Conservation (phyloP, 2,888 invertebrate genomes). For the Tromatobia lineatoria region DNA sequence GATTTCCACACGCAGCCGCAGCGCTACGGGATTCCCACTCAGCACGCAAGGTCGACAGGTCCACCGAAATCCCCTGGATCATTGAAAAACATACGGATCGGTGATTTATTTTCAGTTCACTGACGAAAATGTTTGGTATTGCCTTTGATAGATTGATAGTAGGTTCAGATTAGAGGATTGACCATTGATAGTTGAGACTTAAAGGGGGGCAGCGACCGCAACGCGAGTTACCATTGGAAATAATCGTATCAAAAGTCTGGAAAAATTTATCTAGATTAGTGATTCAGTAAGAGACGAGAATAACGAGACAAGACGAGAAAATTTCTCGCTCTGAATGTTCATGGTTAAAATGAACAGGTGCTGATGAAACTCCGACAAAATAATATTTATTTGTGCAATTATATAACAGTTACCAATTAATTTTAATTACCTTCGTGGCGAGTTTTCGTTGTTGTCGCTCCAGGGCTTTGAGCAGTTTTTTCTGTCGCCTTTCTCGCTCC, state of each 20-base stretch:
- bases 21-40: slow-evolving; percentile 91
- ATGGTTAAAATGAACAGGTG: too few species aligned
- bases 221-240: too few species aligned
- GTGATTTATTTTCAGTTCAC: not conserved
- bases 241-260: too few species aligned
- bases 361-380: too few species aligned
- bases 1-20: slow-evolving; percentile 86
- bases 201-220: too few species aligned
- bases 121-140: not conserved
- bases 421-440: slow-evolving; percentile 89
- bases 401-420: not conserved
- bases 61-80: slow-evolving; percentile 92
- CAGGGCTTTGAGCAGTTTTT: slow-evolving; percentile 96
- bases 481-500: slow-evolving; percentile 95
- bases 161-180: too few species aligned
- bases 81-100: slow-evolving; percentile 3
- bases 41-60: slow-evolving; percentile 93
- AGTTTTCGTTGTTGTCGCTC: slow-evolving; percentile 97
- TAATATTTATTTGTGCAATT: not conserved
- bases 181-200: too few species aligned
- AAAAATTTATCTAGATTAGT: too few species aligned
- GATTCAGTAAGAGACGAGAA: too few species aligned
- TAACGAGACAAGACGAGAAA: too few species aligned
- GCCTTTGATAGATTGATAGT: too few species aligned
- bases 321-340: too few species aligned